phyloP scores from a whole-genome alignment of 2,797 vertebrate species.

The Jordanella pulchra region DNA sequence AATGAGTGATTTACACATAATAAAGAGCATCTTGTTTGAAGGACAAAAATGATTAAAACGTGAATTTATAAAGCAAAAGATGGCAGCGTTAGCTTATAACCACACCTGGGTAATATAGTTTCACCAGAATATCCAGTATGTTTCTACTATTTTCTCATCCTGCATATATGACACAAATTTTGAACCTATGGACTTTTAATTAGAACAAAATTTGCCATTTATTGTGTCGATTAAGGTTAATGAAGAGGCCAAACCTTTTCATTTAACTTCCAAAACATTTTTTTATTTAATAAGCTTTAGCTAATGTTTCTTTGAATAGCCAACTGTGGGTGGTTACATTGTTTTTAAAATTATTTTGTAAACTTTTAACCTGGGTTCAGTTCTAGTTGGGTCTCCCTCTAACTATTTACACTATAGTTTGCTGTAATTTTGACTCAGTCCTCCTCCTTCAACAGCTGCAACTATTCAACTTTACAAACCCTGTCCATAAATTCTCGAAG shows the following conservation, averaged over 20 bases:
- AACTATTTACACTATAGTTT: neutral
- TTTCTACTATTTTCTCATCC: too few species aligned
- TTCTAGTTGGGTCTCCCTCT: neutral
- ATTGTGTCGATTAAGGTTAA: neutral
- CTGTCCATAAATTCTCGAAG: neutral
- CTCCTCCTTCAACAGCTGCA: neutral
- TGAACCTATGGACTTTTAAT: neutral
- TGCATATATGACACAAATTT: neutral
- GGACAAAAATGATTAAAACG: neutral
- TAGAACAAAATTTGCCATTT: neutral
- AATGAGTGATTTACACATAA: constrained; percentile 1
- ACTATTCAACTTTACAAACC: neutral
- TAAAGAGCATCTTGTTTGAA: neutral
- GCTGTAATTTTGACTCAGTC: neutral
- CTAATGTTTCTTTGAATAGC: too few species aligned
- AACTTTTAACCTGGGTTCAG: neutral
- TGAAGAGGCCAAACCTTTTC: neutral
- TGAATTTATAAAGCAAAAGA: neutral
- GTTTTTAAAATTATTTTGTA: neutral
- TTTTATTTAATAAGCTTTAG: too few species aligned
- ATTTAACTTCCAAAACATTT: too few species aligned
- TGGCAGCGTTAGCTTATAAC: too few species aligned
- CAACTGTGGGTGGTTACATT: too few species aligned
- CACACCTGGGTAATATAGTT: too few species aligned
- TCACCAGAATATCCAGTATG: too few species aligned